These are phyloP conservation scores for Enteromius fasciolatus DNA, from an alignment of 2,797 vertebrate species.

Conservation along the genomic window DNA sequence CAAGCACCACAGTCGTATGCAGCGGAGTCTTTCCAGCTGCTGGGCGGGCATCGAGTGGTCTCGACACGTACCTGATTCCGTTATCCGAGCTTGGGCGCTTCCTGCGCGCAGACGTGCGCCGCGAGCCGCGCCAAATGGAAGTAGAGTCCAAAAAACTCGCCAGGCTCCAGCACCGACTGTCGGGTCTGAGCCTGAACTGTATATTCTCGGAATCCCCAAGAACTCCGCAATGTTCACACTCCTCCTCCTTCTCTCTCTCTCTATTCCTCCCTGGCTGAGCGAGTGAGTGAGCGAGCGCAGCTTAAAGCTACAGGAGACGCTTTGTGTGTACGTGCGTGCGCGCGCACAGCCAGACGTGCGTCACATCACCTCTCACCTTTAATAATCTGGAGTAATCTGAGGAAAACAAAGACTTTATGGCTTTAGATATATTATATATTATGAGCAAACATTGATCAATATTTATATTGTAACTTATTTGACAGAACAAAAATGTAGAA, in stretches of 20 bases:
- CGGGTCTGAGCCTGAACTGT: conserved; percentile 70
- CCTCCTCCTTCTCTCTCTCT: conserved; percentile 61
- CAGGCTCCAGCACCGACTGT: conserved; percentile 59
- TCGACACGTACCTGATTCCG: conserved; percentile 72
- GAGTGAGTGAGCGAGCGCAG: not conserved
- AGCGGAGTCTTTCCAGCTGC: conserved; percentile 4
- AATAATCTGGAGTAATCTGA: conserved; percentile 20
- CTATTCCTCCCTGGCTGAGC: not conserved
- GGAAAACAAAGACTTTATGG: not conserved
- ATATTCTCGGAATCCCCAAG: conserved; percentile 79
- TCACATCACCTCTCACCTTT: conserved; percentile 14
- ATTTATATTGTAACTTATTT: not conserved
- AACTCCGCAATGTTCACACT: conserved; percentile 72
- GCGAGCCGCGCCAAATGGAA: conserved; percentile 52
- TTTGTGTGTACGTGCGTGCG: conserved; percentile 18
- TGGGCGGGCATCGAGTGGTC: conserved; percentile 49
- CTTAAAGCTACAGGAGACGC: conserved; percentile 43
- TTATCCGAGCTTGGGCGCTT: conserved; percentile 55
- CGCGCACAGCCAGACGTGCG: conserved; percentile 37
- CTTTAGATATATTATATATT: not conserved
- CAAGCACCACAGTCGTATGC: conserved; percentile 29
- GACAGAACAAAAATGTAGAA: too few relatives aligned
- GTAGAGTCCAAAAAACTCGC: conserved; percentile 57
- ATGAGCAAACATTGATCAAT: not conserved
- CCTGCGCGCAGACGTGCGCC: conserved; percentile 57